phyloP scores from a whole-genome alignment of 2,797 vertebrate species.

The Podargus strigoides region DNA sequence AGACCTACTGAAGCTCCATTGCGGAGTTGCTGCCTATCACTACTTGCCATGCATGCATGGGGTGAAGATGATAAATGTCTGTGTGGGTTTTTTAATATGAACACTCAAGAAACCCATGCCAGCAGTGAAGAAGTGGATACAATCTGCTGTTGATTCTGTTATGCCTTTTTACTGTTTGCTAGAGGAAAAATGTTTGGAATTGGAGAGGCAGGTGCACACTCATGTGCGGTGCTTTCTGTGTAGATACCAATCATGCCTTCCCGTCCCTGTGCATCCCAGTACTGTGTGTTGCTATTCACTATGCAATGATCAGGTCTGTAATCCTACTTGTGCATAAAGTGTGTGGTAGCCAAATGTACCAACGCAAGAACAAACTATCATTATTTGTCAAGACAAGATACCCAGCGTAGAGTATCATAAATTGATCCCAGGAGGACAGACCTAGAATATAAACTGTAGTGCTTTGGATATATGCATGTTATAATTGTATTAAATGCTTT shows the following conservation, averaged over 20 bases:
- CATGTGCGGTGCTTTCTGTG: not conserved
- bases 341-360: not conserved
- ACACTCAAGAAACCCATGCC: not conserved
- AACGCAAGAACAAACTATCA: not conserved
- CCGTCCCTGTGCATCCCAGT: fast-evolving
- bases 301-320: not conserved
- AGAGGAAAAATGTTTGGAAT: not conserved
- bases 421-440: slow-evolving; percentile 56
- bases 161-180: not conserved
- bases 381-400: slow-evolving; percentile 25
- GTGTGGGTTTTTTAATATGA: not conserved
- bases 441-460: slow-evolving; percentile 32
- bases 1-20: not conserved
- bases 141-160: not conserved
- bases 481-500: slow-evolving; percentile 19
- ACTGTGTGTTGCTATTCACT: not conserved
- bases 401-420: not conserved
- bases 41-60: fast-evolving
- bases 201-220: not conserved
- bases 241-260: not conserved
- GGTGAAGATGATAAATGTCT: not conserved
- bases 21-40: not conserved
- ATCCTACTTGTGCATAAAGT: not conserved
- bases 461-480: slow-evolving; percentile 11
- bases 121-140: not conserved